Evolutionary conservation across 2,888 invertebrate genomes (phyloP).

Genomic region (Chouioia cunea): DNA sequence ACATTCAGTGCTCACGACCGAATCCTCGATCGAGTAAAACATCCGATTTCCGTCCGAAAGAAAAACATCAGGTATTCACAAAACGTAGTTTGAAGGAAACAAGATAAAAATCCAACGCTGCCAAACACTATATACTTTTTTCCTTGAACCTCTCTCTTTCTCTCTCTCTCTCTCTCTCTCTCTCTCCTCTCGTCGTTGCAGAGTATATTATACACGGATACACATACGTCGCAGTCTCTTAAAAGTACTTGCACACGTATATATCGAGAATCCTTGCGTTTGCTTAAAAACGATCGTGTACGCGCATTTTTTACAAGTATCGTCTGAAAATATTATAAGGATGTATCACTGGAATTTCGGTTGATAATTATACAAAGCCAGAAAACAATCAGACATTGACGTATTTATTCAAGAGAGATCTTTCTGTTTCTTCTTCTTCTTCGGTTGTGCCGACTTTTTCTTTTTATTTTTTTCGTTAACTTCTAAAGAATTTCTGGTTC

Average conservation of each 20-base stretch:
- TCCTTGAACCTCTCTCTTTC: background rate
- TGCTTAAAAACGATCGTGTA: background rate
- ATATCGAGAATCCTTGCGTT: background rate
- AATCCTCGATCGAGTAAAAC: no score
- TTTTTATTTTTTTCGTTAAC: background rate
- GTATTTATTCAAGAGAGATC: constrained; percentile 25
- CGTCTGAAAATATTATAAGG: no score
- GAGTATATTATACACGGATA: background rate
- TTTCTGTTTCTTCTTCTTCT: background rate
- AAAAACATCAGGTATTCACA: no score
- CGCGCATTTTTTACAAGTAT: no score
- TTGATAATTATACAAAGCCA: no score
- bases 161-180: background rate
- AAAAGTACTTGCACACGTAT: no score
- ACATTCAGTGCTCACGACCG: no score
- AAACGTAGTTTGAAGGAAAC: no score
- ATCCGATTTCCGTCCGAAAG: no score
- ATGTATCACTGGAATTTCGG: no score
- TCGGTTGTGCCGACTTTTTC: background rate
- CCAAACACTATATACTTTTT: background rate
- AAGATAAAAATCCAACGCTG: no score
- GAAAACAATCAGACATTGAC: constrained; percentile 31
- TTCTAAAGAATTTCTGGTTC: background rate
- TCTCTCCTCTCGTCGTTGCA: background rate
- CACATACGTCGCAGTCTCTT: no score